These are phyloP conservation scores for Cyphomyrus discorhynchus DNA, from an alignment of 2,113 vertebrate genomes.

Conservation along the genomic window DNA sequence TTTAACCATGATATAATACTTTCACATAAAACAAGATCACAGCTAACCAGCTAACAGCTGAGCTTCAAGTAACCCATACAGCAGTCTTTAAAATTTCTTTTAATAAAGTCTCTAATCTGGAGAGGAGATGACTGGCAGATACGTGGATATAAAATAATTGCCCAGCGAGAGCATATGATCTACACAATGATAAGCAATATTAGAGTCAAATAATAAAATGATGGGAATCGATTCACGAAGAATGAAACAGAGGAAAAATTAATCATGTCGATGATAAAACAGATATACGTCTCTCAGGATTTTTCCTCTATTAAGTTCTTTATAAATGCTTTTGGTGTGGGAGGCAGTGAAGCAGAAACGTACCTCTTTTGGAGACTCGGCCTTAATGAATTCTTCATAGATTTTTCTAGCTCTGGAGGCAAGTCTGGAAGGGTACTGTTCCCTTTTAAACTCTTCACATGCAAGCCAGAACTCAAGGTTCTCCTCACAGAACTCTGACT, in stretches of 20 bases:
- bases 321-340: not conserved
- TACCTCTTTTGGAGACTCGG: constrained; percentile 48
- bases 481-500: constrained; percentile 53
- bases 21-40: not conserved
- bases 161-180: not conserved
- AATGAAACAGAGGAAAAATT: not conserved
- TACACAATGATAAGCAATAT: not conserved
- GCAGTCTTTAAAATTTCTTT: not conserved
- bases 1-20: not conserved
- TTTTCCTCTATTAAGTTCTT: not conserved
- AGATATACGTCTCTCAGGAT: not conserved
- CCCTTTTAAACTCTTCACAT: constrained; percentile 47
- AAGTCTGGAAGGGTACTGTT: constrained; percentile 27
- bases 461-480: constrained; percentile 54
- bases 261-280: not conserved
- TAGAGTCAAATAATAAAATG: not conserved
- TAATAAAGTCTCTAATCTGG: not conserved
- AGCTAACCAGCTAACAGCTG: not conserved
- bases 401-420: constrained; percentile 37
- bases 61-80: not conserved
- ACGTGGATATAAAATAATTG: not conserved
- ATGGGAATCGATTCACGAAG: not conserved
- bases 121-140: not conserved
- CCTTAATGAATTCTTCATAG: constrained; percentile 46
- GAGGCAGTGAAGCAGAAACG: not conserved